These are phyloP conservation scores for Chlamydotis undulata DNA, from an alignment of 2,113 vertebrate species.

Conservation along the genomic window DNA sequence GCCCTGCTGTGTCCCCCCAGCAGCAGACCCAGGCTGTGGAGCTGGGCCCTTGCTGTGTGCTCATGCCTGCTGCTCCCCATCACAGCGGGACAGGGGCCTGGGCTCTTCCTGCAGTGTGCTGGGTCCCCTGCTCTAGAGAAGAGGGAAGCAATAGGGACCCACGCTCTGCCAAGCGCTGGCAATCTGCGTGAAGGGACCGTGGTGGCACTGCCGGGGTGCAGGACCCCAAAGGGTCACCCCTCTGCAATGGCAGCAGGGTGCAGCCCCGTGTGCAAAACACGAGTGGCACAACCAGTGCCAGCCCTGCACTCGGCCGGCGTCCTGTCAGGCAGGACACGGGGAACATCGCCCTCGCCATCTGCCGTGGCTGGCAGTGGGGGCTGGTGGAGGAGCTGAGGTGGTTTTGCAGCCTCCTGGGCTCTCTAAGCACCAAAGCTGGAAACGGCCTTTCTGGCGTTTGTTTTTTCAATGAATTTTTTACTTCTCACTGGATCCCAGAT, in stretches of 20 bases:
- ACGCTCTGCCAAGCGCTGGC: neutral
- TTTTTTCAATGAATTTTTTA: neutral
- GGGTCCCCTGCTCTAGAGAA: neutral
- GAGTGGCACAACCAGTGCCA: neutral
- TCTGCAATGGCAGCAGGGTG: accelerated
- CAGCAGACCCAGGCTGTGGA: neutral
- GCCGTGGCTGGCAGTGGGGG: neutral
- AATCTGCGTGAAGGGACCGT: accelerated
- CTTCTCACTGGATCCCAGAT: neutral
- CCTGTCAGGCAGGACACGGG: neutral
- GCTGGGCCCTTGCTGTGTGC: neutral
- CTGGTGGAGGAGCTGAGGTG: neutral
- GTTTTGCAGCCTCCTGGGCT: neutral
- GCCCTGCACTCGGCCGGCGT: neutral
- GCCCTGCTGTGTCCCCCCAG: neutral
- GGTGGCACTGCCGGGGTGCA: neutral
- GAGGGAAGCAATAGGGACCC: neutral
- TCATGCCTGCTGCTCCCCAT: neutral
- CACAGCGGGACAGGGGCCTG: too few relatives aligned
- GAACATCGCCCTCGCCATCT: neutral
- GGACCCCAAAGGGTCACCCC: neutral
- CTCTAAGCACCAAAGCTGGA: neutral
- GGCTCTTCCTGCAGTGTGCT: neutral
- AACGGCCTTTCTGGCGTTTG: neutral
- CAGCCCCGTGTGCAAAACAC: neutral